A percentile compares a stretch with the other conserved stretches of the same genome.
These are phyloP conservation scores for Aporophyla lueneburgensis DNA, from an alignment of 2,888 invertebrate species.

Conservation along the genomic window DNA sequence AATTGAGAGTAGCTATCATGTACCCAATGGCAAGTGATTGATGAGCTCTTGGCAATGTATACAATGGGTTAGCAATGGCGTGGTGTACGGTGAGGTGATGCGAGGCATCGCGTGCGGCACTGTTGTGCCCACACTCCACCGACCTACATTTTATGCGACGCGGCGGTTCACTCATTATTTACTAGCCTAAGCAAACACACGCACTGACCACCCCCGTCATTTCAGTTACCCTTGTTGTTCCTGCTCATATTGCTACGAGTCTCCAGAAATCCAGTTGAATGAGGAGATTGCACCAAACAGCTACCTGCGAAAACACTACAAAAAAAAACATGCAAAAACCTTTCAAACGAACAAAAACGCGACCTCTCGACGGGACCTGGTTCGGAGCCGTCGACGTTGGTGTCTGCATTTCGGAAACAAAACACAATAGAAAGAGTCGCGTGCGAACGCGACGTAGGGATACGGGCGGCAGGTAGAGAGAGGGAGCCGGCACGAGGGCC, in stretches of 20 bases:
- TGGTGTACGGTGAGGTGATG: slow-evolving; percentile 76
- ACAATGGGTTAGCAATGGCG: slow-evolving; percentile 72
- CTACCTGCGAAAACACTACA: slow-evolving; percentile 88
- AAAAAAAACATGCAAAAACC: slow-evolving; percentile 81
- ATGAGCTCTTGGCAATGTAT: slow-evolving; percentile 75
- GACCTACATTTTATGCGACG: slow-evolving; percentile 90
- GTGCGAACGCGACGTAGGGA: slow-evolving; percentile 87
- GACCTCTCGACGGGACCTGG: slow-evolving; percentile 85
- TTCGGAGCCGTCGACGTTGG: slow-evolving; percentile 85
- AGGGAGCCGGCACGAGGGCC: slow-evolving; percentile 86
- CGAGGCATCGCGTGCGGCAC: slow-evolving; percentile 83
- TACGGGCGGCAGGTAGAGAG: slow-evolving; percentile 89
- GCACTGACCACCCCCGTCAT: slow-evolving; percentile 79
- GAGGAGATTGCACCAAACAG: slow-evolving; percentile 74
- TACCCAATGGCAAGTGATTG: slow-evolving; percentile 61
- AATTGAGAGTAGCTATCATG: slow-evolving; percentile 31
- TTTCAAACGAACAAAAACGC: slow-evolving; percentile 87
- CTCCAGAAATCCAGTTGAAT: slow-evolving; percentile 76
- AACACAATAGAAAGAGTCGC: slow-evolving; percentile 90
- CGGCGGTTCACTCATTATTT: slow-evolving; percentile 85
- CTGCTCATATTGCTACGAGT: slow-evolving; percentile 55
- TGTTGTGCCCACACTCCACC: slow-evolving; percentile 85
- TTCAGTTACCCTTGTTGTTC: slow-evolving; percentile 72
- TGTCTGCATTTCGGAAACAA: slow-evolving; percentile 90
- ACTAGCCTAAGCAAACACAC: slow-evolving; percentile 80